phyloP scores from a whole-genome alignment of 2,113 vertebrate species.

The Oophaga pumilio region DNA sequence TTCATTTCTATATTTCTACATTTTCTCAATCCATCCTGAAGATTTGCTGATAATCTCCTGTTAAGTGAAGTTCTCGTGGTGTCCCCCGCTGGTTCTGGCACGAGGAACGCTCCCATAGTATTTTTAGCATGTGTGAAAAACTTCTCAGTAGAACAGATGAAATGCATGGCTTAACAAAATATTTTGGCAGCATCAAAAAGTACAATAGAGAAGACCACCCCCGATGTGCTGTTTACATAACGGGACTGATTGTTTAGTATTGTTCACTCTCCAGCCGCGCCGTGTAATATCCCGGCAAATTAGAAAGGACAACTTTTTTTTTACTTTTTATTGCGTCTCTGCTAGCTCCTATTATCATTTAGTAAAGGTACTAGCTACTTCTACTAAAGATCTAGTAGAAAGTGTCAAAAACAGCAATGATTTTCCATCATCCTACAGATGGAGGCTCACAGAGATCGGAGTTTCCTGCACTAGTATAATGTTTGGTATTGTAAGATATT shows the following conservation, averaged over 20 bases:
- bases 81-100: constrained; percentile 8
- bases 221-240: not conserved
- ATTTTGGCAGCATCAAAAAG: constrained; percentile 6
- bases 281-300: not conserved
- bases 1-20: not conserved
- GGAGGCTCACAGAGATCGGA: not conserved
- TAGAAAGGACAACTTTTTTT: not conserved
- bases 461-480: too few species aligned
- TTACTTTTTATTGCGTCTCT: not conserved
- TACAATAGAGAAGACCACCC: constrained; percentile 20
- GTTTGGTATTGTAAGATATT: too few species aligned
- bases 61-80: constrained; percentile 1
- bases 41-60: not conserved
- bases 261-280: not conserved
- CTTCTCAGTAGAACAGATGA: constrained; percentile 28
- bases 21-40: not conserved
- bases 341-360: not conserved
- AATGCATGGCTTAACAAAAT: constrained; percentile 30
- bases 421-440: not conserved
- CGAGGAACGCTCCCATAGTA: constrained; percentile 15
- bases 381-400: not conserved
- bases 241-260: not conserved
- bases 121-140: constrained; percentile 42
- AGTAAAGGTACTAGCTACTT: not conserved
- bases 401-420: not conserved